Percentiles rank a stretch among this genome's conserved stretches.
phyloP scores from a whole-genome alignment of 2,888 invertebrate genomes.

The Diplolepis rosae region DNA sequence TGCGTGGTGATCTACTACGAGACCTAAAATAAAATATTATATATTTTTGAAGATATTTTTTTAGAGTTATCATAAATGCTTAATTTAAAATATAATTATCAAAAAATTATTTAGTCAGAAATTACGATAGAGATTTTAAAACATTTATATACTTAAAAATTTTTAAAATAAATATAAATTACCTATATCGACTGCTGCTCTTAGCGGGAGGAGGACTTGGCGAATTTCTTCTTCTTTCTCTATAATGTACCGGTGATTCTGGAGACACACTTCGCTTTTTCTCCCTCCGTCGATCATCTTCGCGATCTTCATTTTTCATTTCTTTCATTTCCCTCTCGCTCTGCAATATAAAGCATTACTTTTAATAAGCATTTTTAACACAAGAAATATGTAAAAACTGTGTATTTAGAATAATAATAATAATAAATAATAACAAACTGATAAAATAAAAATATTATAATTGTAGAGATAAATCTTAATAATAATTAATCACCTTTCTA shows the following conservation, averaged over 20 bases:
- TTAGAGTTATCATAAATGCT: too few relatives aligned
- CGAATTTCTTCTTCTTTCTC: conserved; percentile 65
- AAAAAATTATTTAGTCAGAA: too few relatives aligned
- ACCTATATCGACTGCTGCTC: conserved; percentile 65
- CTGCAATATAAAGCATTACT: conserved; percentile 49
- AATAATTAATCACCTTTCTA: conserved; percentile 80
- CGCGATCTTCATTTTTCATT: conserved; percentile 68
- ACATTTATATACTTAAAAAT: conserved; percentile 26
- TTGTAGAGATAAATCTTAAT: background rate
- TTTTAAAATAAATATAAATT: conserved; percentile 37
- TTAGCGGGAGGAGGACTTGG: conserved; percentile 64
- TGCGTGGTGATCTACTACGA: conserved; percentile 71
- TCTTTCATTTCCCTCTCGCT: conserved; percentile 71
- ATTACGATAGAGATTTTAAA: too few relatives aligned
- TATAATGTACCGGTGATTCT: conserved; percentile 68
- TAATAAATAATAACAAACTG: background rate
- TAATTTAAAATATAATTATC: too few relatives aligned
- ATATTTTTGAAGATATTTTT: too few relatives aligned
- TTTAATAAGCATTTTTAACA: background rate
- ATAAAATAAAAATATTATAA: background rate
- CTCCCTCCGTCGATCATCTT: conserved; percentile 68
- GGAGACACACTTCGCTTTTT: conserved; percentile 69
- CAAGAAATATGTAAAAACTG: background rate
- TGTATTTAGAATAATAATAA: background rate
- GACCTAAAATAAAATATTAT: conserved; percentile 56